Conservation (phyloP, 2,888 invertebrate species). For the Boloria euphrosyne region DNA sequence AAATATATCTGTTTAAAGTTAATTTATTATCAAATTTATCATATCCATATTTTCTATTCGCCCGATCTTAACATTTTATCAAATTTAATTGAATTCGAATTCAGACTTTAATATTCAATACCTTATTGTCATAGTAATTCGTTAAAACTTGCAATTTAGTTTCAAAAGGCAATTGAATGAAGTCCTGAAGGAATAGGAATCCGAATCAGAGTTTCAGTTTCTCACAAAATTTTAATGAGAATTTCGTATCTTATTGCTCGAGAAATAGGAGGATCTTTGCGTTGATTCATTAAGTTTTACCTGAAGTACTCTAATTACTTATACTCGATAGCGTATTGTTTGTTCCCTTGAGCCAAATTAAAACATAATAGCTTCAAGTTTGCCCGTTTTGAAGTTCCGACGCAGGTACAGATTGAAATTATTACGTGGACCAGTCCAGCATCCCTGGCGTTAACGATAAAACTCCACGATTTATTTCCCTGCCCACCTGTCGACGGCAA, state of each 20-base stretch:
- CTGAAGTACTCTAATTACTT: slow-evolving; percentile 40
- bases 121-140: slow-evolving; percentile 71
- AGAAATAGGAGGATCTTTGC: slow-evolving; percentile 64
- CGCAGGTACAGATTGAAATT: slow-evolving; percentile 74
- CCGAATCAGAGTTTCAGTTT: slow-evolving; percentile 56
- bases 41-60: slow-evolving; percentile 22
- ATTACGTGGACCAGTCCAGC: slow-evolving; percentile 66
- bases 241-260: slow-evolving; percentile 75
- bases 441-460: slow-evolving; percentile 57
- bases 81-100: slow-evolving; percentile 49
- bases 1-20: too few species aligned
- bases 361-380: slow-evolving; percentile 76
- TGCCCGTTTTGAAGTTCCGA: slow-evolving; percentile 65
- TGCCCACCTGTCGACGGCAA: slow-evolving; percentile 64
- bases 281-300: slow-evolving; percentile 61
- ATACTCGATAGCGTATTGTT: slow-evolving; percentile 60
- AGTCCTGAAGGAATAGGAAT: slow-evolving; percentile 53
- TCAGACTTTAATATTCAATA: slow-evolving; percentile 58
- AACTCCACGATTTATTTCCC: slow-evolving; percentile 73
- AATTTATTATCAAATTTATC: not conserved
- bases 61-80: slow-evolving; percentile 32
- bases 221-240: slow-evolving; percentile 76
- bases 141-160: slow-evolving; percentile 73
- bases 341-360: slow-evolving; percentile 67
- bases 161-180: slow-evolving; percentile 69